Evolutionary conservation across 1,140 invertebrate genomes (phyloP).

Genomic region (Sitophilus oryzae): DNA sequence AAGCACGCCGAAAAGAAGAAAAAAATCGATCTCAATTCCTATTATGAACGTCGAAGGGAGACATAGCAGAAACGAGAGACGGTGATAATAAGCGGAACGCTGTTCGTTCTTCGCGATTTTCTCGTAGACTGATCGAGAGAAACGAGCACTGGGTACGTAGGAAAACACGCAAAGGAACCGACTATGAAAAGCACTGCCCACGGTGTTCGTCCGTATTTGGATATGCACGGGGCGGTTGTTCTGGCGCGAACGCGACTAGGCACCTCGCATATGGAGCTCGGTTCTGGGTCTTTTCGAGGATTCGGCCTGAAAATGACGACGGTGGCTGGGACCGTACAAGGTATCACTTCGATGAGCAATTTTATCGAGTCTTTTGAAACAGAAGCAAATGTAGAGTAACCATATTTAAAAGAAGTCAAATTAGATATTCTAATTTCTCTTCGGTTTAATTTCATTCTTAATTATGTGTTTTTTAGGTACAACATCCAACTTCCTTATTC

Average conservation of each 20-base stretch:
- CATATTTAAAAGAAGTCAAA: no score
- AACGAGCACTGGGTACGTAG: conserved; percentile 7
- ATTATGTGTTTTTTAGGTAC: no score
- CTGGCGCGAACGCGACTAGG: not conserved
- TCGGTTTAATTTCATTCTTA: no score
- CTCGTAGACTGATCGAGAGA: conserved; percentile 19
- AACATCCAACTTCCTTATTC: no score
- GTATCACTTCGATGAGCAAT: not conserved
- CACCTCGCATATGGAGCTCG: not conserved
- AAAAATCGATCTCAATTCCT: conserved; percentile 19
- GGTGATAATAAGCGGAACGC: conserved; percentile 10
- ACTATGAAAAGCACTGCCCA: conserved; percentile 22
- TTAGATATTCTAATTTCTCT: no score
- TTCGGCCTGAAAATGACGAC: not conserved
- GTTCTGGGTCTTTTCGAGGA: not conserved
- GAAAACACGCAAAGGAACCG: conserved; percentile 21
- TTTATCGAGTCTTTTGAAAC: no score
- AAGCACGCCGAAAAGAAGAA: not conserved
- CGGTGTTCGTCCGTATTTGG: conserved; percentile 16
- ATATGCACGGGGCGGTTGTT: conserved; percentile 11
- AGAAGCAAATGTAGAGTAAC: no score
- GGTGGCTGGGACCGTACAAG: not conserved
- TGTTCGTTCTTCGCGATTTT: conserved; percentile 22
- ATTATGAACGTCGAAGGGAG: conserved; percentile 18
- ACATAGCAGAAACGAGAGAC: conserved; percentile 25